Evolutionary conservation across 2,797 vertebrate genomes (phyloP).

Genomic region (Scleropages formosus): DNA sequence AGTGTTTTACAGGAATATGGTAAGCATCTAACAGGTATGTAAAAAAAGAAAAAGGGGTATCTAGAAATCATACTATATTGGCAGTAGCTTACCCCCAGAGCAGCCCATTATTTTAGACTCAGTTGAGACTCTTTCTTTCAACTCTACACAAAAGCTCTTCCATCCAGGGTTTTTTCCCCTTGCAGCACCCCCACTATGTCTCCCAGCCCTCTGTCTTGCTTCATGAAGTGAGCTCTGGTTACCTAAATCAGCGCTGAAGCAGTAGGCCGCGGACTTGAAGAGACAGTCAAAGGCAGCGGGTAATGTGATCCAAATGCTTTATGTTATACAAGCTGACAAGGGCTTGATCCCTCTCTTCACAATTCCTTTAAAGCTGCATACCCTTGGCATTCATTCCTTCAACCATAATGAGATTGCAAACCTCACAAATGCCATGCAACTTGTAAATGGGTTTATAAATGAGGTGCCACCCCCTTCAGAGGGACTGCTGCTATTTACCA

Average conservation of each 20-base stretch:
- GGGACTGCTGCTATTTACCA: not conserved
- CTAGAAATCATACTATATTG: not conserved
- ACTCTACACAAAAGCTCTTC: not conserved
- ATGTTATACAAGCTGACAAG: not conserved
- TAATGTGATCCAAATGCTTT: not conserved
- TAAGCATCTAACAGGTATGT: not conserved
- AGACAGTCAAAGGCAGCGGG: not conserved
- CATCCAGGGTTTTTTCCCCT: not conserved
- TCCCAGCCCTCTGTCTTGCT: not conserved
- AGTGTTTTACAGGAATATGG: not conserved
- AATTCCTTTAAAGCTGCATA: conserved; percentile 7
- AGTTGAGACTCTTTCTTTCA: not conserved
- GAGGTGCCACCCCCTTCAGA: not conserved
- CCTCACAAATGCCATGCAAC: not conserved
- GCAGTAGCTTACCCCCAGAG: not conserved
- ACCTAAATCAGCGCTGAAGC: conserved; percentile 12
- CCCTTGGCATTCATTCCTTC: not conserved
- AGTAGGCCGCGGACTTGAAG: not conserved
- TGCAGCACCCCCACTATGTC: not conserved
- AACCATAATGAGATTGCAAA: not conserved
- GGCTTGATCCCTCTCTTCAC: not conserved
- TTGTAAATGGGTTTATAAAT: not conserved
- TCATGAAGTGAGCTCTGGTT: not conserved
- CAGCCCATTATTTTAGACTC: not conserved
- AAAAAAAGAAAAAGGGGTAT: not conserved